Conservation (phyloP, 1,140 invertebrate genomes). For the Himalopsyche phryganea region DNA sequence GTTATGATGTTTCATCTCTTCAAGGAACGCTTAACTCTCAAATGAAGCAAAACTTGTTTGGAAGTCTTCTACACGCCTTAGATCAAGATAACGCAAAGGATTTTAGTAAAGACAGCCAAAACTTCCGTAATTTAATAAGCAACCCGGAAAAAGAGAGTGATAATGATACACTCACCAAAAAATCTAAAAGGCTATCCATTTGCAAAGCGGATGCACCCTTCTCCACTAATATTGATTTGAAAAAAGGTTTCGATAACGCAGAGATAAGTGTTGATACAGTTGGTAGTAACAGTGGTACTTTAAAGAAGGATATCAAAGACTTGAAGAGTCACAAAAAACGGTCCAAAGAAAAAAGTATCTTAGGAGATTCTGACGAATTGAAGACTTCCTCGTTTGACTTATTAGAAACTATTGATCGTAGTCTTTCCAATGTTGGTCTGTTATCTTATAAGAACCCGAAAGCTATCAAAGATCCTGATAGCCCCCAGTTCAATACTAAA, state of each 20-base stretch:
- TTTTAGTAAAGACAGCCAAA: background rate
- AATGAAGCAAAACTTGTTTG: conserved; percentile 11
- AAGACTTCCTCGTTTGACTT: conserved; percentile 22
- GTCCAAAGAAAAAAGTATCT: background rate
- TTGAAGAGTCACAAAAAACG: no score
- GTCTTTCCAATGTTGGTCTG: conserved; percentile 16
- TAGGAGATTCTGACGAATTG: background rate
- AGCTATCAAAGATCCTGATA: background rate
- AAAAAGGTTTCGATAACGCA: no score
- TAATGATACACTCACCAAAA: conserved; percentile 22
- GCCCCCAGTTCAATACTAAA: conserved; percentile 24
- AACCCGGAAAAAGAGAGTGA: background rate
- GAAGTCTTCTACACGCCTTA: conserved; percentile 2
- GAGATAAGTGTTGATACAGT: no score
- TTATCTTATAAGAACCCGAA: conserved; percentile 2
- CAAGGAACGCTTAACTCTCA: conserved; percentile 7
- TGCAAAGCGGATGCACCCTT: no score
- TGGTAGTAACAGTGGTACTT: background rate
- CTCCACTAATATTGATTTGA: no score
- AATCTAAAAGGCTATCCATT: background rate
- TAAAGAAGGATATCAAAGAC: background rate
- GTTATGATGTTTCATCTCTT: conserved; percentile 8
- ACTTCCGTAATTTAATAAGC: background rate
- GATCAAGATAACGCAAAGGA: background rate
- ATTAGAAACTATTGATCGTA: conserved; percentile 23